Evolutionary conservation across 2,888 invertebrate genomes (phyloP).

Genomic region (Notodonta ziczac): DNA sequence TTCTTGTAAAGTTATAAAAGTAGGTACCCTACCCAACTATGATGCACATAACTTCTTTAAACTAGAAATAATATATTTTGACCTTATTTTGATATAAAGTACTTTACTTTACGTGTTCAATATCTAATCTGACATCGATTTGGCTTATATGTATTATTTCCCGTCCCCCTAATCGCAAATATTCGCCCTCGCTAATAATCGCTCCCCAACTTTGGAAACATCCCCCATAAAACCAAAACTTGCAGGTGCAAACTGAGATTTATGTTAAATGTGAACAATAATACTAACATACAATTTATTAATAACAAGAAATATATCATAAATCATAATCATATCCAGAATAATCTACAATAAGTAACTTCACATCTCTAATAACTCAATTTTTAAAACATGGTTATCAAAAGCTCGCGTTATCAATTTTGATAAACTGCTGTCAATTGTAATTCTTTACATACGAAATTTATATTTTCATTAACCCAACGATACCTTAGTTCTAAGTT

Average conservation of each 20-base stretch:
- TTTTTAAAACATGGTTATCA: conserved; percentile 14
- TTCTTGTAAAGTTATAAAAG: no score
- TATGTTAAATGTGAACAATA: no score
- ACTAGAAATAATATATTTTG: no score
- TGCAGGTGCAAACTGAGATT: background rate
- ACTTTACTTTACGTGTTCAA: no score
- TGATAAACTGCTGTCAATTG: conserved; percentile 25
- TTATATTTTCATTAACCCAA: background rate
- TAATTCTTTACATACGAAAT: no score
- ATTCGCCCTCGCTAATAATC: background rate
- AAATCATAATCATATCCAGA: background rate
- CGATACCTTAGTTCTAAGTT: no score
- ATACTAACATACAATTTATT: no score
- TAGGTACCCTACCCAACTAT: no score
- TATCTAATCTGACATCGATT: background rate
- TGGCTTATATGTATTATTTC: background rate
- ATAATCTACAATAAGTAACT: background rate
- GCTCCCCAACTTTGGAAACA: background rate
- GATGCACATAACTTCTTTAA: no score
- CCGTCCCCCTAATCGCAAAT: background rate
- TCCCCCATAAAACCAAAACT: background rate
- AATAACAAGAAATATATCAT: no score
- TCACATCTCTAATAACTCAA: conserved; percentile 5
- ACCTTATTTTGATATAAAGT: no score
- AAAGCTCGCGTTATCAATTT: conserved; percentile 30